Conservation (phyloP, 2,888 invertebrate genomes). For the Eupithecia insigniata region DNA sequence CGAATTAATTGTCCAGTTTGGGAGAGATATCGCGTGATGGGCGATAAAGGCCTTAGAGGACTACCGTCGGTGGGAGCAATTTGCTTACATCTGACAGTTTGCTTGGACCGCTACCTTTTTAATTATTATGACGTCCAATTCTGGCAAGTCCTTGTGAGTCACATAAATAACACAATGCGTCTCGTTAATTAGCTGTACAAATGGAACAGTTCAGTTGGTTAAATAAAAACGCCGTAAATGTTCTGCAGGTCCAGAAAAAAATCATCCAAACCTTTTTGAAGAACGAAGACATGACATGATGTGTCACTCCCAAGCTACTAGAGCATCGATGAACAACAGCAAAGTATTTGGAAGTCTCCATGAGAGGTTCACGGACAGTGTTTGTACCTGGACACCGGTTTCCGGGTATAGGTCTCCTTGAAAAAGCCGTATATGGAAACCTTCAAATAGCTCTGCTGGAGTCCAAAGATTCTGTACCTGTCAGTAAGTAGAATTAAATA, state of each 20-base stretch:
- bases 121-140: constrained; percentile 64
- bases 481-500: neutral
- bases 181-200: constrained; percentile 40
- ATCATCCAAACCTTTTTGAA: neutral
- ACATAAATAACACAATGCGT: constrained; percentile 44
- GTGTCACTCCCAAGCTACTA: neutral
- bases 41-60: constrained; percentile 71
- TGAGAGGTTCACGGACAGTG: neutral
- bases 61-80: constrained; percentile 69
- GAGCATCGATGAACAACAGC: neutral
- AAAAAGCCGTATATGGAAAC: neutral
- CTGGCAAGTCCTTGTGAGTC: constrained; percentile 50
- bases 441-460: neutral
- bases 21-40: constrained; percentile 78
- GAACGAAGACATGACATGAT: neutral
- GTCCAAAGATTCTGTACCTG: neutral
- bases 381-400: neutral
- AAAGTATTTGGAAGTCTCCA: neutral
- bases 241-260: neutral
- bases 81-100: constrained; percentile 72
- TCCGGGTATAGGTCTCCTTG: neutral
- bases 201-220: constrained; percentile 1
- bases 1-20: constrained; percentile 80
- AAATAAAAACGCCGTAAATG: constrained; percentile 15
- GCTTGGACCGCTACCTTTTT: constrained; percentile 61